Conservation (phyloP, 2,888 invertebrate genomes). For the Nemapogon koenigi region DNA sequence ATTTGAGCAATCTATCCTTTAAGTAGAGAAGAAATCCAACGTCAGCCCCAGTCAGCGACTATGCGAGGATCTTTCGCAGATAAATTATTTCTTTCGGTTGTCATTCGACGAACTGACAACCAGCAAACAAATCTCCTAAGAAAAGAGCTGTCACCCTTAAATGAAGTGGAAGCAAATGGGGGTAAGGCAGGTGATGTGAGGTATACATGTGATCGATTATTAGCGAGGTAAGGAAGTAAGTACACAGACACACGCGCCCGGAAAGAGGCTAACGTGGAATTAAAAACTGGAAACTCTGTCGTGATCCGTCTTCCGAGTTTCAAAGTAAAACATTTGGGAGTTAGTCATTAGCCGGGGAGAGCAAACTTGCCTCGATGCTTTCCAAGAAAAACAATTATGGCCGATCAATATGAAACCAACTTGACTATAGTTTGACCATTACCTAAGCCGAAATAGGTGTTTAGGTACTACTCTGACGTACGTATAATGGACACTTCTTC, state of each 20-base stretch:
- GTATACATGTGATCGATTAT: constrained; percentile 1
- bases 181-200: constrained; percentile 2
- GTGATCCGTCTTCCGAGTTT: constrained; percentile 9
- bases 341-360: constrained; percentile 2
- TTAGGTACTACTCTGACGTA: too few relatives aligned
- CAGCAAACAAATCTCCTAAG: constrained; percentile 11
- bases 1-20: too few relatives aligned
- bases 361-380: constrained; percentile 5
- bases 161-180: constrained; percentile 5
- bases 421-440: too few relatives aligned
- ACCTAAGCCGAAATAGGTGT: too few relatives aligned
- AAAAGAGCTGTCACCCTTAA: constrained; percentile 8
- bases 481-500: too few relatives aligned
- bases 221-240: background rate
- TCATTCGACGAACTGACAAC: constrained; percentile 10
- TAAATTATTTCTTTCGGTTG: constrained; percentile 11
- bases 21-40: too few relatives aligned
- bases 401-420: constrained; percentile 6
- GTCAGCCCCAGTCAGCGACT: too few relatives aligned
- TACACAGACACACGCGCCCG: background rate
- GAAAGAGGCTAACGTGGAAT: constrained; percentile 3
- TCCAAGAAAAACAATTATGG: constrained; percentile 2
- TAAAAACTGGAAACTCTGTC: constrained; percentile 5
- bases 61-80: constrained; percentile 5
- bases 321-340: constrained; percentile 9